Evolutionary conservation across 2,888 invertebrate species (phyloP), one percentile per base, ranked within the genome.

Genomic region (Megamerina dolium): DNA sequence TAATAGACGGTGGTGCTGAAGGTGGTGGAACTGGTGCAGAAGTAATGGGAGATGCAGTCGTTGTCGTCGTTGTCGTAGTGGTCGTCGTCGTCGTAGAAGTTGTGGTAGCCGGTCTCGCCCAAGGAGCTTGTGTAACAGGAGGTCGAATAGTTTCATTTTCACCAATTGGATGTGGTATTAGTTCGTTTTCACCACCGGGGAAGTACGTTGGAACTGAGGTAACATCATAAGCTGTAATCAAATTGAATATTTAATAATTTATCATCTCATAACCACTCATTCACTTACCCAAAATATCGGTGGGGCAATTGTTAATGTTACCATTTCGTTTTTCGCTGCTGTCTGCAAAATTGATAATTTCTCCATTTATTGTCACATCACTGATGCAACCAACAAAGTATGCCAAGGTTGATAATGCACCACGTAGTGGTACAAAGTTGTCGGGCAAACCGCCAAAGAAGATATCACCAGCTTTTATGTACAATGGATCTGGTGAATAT

Each of bases 321-420:
- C 79, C 81, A 37, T 76, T 73, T 23, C 73, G 72, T 50, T 75
- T 75, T 49, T 83, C 80, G 0, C 77, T 77, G 2, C 80, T 75
- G 52, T 80, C 79, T 1, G 85, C 87, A 66, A 89, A 87, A 64
- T 89, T 87, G 36, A 88, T 75, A 37, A 83, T 81, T 44, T 79
- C 77, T 2, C 87, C 87, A 64, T 95, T 93, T 39, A 95, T 73
- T 0, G 90, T 91, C 1, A 90, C 86, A 67, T 97, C 96, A 1
- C 89, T 91, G 32, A 99, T 83, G 70, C 97, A 97, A 2, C 97
- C 97, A 19, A 78, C 74, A 64, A 94, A 91, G 4, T 85, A 78
- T 4, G 74, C 73, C 37, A 75, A 73, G 1, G 80, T 76, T 5
- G 79, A 79, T 1, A 80, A 67, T 8, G 75, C 76, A 5, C 77